Base-by-base conservation (phyloP, 2,888 invertebrate species). In the Rotaria magnacalcarata region DNA sequence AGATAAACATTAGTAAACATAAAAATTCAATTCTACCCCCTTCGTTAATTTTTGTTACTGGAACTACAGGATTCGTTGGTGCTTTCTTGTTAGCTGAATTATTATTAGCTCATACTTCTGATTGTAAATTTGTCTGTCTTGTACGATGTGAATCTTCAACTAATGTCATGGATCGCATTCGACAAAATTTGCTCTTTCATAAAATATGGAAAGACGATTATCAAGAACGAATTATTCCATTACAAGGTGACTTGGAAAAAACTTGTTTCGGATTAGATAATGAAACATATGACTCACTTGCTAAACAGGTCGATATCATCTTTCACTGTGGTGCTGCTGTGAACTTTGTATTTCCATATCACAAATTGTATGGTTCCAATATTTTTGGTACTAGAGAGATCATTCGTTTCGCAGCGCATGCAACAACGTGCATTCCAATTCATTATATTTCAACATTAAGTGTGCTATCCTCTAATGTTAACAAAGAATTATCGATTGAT, bases 311-410 rank as follows among this genome's bases (percentile, higher is more conserved):
- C 8, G 47, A 47, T 80, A 21, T 80, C 10, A 80, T 80, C 16
- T 80, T n/a, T 47, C 80, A 80, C n/a, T 80, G 80, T 19, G 80
- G 47, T 80, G 80, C 80, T 24, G 14, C 14, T 16, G 80, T 80
- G 0, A 80, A 80, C n/a, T 47, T 47, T 80, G 6, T 47, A 2
- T 4, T 47, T 19, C 47, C 24, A 24, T 80, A 80, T 24, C 11
- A 6, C 14, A n/a, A 24, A 47, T 34, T 47, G 4, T 47, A 47
- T 14, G n/a, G 21, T n/a, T 24, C 47, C 11, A 80, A 80, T 80
- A 47, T 80, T 80, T 0, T 0, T 2, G 80, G 80, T 24, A 80
- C 80, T 14, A 8, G 1, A 24, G 80, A 80, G 8, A 80, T 80
- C 24, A 80, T 80, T 14, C 43, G 47, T 14, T 6, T 80, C 24